Conservation (phyloP, 1,140 invertebrate genomes). For the Latrodectus geometricus region DNA sequence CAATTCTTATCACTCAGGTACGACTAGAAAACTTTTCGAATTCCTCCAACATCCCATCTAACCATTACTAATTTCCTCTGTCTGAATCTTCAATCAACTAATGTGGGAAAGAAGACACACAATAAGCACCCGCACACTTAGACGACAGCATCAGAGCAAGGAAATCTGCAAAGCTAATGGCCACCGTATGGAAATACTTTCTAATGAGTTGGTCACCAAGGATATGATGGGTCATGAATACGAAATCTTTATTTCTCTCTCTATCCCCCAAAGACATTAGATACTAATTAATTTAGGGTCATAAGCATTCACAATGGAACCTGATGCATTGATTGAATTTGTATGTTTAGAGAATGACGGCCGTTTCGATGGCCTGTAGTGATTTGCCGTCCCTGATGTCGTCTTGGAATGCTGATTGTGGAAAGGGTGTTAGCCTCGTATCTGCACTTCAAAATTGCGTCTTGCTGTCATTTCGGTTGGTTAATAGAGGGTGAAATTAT, state of each 20-base stretch:
- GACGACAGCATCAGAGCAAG: neutral
- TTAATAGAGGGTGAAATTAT: no score
- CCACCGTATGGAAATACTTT: constrained; percentile 52
- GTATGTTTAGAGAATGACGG: neutral
- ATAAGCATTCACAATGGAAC: constrained; percentile 35
- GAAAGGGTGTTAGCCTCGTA: neutral
- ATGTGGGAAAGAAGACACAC: constrained; percentile 25
- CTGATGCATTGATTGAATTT: constrained; percentile 38
- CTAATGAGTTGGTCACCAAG: constrained; percentile 36
- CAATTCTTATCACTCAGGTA: no score
- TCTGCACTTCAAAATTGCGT: no score
- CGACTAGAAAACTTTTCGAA: neutral
- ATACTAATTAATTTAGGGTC: constrained; percentile 52
- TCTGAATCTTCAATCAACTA: constrained; percentile 50
- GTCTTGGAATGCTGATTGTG: neutral
- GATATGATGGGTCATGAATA: constrained; percentile 50
- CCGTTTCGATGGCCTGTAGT: neutral
- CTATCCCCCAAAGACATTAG: constrained; percentile 30
- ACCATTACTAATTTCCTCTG: neutral
- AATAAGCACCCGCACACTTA: constrained; percentile 23
- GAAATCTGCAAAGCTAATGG: constrained; percentile 51
- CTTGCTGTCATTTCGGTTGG: no score
- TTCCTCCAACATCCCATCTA: neutral
- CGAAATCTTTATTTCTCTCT: constrained; percentile 19
- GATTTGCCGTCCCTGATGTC: neutral